Base-by-base conservation (phyloP, 2,888 invertebrate genomes). In the Chouioia cunea region DNA sequence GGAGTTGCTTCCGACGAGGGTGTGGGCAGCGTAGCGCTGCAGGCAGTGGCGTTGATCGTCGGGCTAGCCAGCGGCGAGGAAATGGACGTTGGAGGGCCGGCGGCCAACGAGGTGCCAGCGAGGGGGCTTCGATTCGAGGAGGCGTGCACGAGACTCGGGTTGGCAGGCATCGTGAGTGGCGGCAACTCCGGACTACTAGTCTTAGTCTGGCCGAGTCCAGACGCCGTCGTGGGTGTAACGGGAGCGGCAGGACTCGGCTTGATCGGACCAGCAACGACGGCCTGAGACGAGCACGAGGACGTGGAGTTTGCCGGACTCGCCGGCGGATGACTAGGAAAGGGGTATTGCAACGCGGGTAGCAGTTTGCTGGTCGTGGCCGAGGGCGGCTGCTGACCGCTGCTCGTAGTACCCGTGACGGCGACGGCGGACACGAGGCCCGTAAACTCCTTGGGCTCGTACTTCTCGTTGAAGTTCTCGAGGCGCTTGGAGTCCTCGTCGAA, bases 401-500 rank as follows among this genome's bases (percentile, higher is more conserved):
- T n/a, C n/a, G n/a, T n/a, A 79, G 79, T 77, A 57, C 79, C 77
- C 23, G 80, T 80, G n/a, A 82, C 80, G 50, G 80, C 80, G 18
- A 81, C 80, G 6, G 76, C 80, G 16, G 82, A 79, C 44, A 81
- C 80, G 18, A 83, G 80, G 8, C 79, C 79, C 53, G 85, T 86
- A 77, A 89, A 90, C 74, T 90, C 90, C 76, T 85, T 88, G 73
- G 89, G 91, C 87, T 96, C 91, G 87, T 95, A 91, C 87, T 95
- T 91, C 86, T 96, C 92, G 82, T 92, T 89, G 70, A 94, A 92
- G 80, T 94, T 95, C 85, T 97, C 97, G 70, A 98, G 88, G 46
- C 98, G 89, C 86, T 97, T 96, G 50, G 94, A 91, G 85, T 98
- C 98, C 85, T 97, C 97, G 84, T 98, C 98, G 86, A 98, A 97